Percentiles rank a stretch among this genome's conserved stretches.
Conservation (phyloP, 2,797 vertebrate genomes). For the Valencia hispanica region DNA sequence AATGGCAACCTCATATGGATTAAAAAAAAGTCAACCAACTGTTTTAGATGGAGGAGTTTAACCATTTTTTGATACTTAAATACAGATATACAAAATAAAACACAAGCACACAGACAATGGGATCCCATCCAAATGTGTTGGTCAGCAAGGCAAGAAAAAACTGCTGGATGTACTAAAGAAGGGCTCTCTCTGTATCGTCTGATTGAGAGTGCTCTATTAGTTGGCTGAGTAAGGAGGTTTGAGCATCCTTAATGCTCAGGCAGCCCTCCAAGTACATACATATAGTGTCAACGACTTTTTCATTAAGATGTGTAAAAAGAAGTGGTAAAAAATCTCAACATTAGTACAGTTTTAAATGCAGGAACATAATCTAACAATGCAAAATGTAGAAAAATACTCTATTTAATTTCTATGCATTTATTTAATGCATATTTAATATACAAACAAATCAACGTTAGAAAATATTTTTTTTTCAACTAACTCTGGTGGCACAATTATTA, state of each 20-base stretch:
- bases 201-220: neutral
- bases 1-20: neutral
- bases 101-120: conserved; percentile 1
- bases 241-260: neutral
- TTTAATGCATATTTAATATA: neutral
- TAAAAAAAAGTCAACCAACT: conserved; percentile 6
- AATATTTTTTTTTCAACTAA: neutral
- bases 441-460: neutral
- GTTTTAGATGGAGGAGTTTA: neutral
- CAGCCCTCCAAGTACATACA: neutral
- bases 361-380: neutral
- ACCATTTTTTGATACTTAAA: conserved; percentile 1
- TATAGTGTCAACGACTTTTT: neutral
- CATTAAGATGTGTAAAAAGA: neutral
- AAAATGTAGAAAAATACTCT: neutral
- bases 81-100: conserved; percentile 10
- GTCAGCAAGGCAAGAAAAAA: neutral
- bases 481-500: neutral
- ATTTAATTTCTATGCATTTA: neutral
- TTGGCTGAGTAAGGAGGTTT: neutral
- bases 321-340: neutral
- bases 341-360: neutral
- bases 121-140: conserved; percentile 27
- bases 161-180: neutral
- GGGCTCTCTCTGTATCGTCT: neutral